A percentile compares a stretch with the other conserved stretches of the same genome.
phyloP scores from a whole-genome alignment of 1,140 invertebrate genomes.

The Eubasilissa regina region DNA sequence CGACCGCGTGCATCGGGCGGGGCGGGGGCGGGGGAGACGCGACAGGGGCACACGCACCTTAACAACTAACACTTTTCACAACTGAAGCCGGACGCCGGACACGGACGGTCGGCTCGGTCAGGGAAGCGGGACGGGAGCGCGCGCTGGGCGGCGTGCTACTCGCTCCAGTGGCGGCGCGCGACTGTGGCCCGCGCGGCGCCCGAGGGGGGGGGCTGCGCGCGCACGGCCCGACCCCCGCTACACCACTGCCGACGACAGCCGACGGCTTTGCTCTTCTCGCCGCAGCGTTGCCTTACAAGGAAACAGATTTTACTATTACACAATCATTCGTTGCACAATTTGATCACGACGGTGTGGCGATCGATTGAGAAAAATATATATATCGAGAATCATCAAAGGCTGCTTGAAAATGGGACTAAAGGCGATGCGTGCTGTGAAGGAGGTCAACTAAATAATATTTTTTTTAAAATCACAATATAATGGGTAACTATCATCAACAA shows the following conservation, averaged over 20 bases:
- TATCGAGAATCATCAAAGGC: too few relatives aligned
- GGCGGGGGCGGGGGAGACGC: slow-evolving; percentile 60
- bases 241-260: not conserved
- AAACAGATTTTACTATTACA: slow-evolving; percentile 50
- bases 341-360: too few relatives aligned
- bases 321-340: slow-evolving; percentile 49
- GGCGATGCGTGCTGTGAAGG: too few relatives aligned
- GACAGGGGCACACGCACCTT: slow-evolving; percentile 25
- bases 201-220: slow-evolving; percentile 61
- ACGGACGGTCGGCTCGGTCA: slow-evolving; percentile 54
- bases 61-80: slow-evolving; percentile 30
- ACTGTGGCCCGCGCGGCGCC: slow-evolving; percentile 8
- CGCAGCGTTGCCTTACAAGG: slow-evolving; percentile 41
- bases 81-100: slow-evolving; percentile 60
- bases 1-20: slow-evolving; percentile 67
- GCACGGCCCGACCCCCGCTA: slow-evolving; percentile 50
- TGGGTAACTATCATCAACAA: too few relatives aligned
- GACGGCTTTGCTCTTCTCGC: slow-evolving; percentile 22
- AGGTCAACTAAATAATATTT: slow-evolving; percentile 6
- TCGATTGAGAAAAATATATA: too few relatives aligned
- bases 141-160: slow-evolving; percentile 60
- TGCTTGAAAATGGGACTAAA: too few relatives aligned
- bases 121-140: slow-evolving; percentile 58
- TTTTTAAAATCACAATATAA: not conserved
- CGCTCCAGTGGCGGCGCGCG: slow-evolving; percentile 47